These are phyloP conservation scores for Papilio glaucus DNA, from an alignment of 1,140 invertebrate genomes.

Conservation along the genomic window DNA sequence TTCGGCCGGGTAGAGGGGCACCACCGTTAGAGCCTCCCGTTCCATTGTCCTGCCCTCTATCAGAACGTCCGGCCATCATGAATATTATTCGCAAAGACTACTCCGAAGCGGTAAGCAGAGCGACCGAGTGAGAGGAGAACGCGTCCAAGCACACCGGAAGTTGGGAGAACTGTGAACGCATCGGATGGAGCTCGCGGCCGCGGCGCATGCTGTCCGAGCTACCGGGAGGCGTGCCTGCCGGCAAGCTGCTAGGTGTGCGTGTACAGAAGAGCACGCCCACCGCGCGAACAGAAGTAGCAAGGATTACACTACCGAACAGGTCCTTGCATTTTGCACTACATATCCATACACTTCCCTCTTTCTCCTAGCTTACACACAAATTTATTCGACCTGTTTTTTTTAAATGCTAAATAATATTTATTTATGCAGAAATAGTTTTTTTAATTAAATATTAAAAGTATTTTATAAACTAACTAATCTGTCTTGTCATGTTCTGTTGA, in stretches of 20 bases:
- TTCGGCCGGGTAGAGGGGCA: not conserved
- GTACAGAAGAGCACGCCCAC: constrained; percentile 53
- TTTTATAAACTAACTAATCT: no score
- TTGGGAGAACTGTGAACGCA: constrained; percentile 62
- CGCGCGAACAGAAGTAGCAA: constrained; percentile 50
- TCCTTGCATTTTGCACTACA: no score
- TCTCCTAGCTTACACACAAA: no score
- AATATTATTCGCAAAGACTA: not conserved
- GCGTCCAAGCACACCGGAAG: constrained; percentile 58
- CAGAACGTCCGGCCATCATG: not conserved
- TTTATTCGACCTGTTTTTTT: no score
- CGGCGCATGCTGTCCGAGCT: constrained; percentile 18
- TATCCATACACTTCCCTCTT: no score
- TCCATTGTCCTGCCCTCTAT: not conserved
- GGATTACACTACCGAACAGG: no score
- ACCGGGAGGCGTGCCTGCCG: not conserved
- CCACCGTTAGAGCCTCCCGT: not conserved
- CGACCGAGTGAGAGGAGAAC: constrained; percentile 1
- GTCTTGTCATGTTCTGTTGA: no score
- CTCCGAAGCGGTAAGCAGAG: not conserved
- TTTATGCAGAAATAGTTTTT: no score
- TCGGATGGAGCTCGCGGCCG: constrained; percentile 68
- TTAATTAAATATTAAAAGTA: no score
- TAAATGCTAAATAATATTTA: no score
- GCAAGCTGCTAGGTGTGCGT: not conserved